Percentiles rank a stretch among this genome's conserved stretches.
Evolutionary conservation across 2,888 invertebrate species (phyloP).

Genomic region (Augochlorella aurata): DNA sequence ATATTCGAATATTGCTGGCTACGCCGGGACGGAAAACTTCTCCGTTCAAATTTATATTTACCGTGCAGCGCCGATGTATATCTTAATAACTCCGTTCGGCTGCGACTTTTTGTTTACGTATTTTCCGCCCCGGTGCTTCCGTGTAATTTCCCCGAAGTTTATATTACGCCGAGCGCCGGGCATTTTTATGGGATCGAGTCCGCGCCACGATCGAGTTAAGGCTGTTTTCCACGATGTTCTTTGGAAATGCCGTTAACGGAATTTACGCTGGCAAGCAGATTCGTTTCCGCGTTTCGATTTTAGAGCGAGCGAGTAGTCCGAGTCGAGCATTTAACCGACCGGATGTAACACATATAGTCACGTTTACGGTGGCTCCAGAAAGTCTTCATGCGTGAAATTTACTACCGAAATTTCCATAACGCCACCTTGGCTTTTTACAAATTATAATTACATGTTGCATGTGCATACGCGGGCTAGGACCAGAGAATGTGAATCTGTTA

Average conservation of each 20-base stretch:
- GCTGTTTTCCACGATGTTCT: not conserved
- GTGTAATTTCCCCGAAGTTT: not conserved
- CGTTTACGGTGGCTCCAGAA: no score
- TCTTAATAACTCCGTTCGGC: not conserved
- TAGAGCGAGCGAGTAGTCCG: not conserved
- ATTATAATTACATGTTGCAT: no score
- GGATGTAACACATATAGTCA: not conserved
- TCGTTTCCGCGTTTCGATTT: not conserved
- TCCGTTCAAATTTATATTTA: not conserved
- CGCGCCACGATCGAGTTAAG: not conserved
- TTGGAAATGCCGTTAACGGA: constrained; percentile 1
- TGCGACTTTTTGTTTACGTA: not conserved
- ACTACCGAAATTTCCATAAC: no score
- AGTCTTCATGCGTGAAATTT: no score
- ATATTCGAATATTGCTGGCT: not conserved
- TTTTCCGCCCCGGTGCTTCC: not conserved
- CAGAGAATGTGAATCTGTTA: no score
- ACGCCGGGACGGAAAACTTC: not conserved
- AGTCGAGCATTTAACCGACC: constrained; percentile 3
- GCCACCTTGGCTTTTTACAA: no score
- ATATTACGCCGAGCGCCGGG: not conserved
- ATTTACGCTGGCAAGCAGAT: not conserved
- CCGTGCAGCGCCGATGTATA: not conserved
- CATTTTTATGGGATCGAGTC: not conserved
- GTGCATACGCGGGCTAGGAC: no score